Percentiles rank a stretch among this genome's conserved stretches.
These are phyloP conservation scores for Strigamia maritima DNA, from an alignment of 2,888 invertebrate species.

Conservation along the genomic window DNA sequence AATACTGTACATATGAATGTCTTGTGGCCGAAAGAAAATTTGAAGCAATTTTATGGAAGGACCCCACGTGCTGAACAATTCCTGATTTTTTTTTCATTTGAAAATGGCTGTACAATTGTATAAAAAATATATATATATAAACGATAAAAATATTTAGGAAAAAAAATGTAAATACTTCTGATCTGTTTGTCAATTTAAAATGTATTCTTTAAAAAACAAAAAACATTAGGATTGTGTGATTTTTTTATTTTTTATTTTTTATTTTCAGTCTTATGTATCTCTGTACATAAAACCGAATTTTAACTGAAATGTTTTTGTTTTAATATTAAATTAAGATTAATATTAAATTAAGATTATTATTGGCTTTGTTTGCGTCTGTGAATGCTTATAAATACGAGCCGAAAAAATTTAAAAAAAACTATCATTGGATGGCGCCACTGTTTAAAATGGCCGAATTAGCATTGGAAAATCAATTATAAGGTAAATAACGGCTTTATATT, in stretches of 20 bases:
- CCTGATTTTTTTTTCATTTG: not conserved
- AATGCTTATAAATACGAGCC: no score
- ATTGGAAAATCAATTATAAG: no score
- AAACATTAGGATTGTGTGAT: not conserved
- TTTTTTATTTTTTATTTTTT: no score
- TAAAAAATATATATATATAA: not conserved
- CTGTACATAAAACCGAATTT: not conserved
- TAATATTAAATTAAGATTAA: not conserved
- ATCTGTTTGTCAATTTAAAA: not conserved
- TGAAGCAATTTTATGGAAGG: not conserved
- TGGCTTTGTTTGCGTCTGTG: no score
- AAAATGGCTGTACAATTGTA: not conserved
- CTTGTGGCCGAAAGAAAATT: not conserved
- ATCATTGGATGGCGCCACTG: no score
- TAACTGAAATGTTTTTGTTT: not conserved
- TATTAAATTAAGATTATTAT: not conserved
- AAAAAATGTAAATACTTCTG: not conserved
- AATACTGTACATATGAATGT: not conserved
- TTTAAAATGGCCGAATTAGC: no score
- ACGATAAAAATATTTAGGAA: not conserved
- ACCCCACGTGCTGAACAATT: not conserved
- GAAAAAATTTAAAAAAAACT: no score
- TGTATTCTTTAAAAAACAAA: not conserved
- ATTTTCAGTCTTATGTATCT: not conserved
- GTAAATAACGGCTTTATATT: no score